Base-by-base conservation (phyloP, 2,113 vertebrate species). In the Odobenus rosmarus region DNA sequence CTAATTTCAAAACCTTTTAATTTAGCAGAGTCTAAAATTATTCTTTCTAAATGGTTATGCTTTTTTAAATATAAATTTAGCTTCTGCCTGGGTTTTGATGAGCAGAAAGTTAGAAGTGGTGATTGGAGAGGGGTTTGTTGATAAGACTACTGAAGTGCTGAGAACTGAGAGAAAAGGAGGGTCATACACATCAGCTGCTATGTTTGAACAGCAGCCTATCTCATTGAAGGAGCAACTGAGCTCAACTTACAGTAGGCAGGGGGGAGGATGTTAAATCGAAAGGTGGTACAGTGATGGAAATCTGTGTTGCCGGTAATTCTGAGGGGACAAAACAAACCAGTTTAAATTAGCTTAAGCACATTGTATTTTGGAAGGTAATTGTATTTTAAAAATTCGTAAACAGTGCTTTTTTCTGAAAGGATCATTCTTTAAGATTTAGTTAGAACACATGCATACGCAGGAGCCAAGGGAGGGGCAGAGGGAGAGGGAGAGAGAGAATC, bases 361-460 rank as follows among this genome's bases (percentile, higher is more conserved):
- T 83, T 84, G 57, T 91, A 14, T 69, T 88, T 93, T 95, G 81
- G 36, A 42, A 91, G 26, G 51, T 61, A 88, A 64, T n/a, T 92
- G 1, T 72, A 59, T 77, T 81, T 74, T 2, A 80, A 88, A 90
- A 88, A 31, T 39, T 57, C 1, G n/a, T n/a, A 36, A 88, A 33
- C 9, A 51, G 4, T 87, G 23, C 74, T 86, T 83, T 55, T 92
- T 82, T 80, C 12, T 49, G 42, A n/a, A 92, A 89, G 6, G 3
- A 59, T 33, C 31, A 51, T 92, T 67, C 4, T 21, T 24, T 28
- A 83, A 85, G 15, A 71, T 84, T 69, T n/a, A 69, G 15, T 69
- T 19, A 69, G 33, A 69, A 69, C 4, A 8, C 67, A 36, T 36
- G 18, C 67, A 4, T 19, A 57, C 21, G 55, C 1, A 67, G 67